These are phyloP conservation scores for Lithobius niger DNA, from an alignment of 1,140 invertebrate genomes.

Conservation along the genomic window DNA sequence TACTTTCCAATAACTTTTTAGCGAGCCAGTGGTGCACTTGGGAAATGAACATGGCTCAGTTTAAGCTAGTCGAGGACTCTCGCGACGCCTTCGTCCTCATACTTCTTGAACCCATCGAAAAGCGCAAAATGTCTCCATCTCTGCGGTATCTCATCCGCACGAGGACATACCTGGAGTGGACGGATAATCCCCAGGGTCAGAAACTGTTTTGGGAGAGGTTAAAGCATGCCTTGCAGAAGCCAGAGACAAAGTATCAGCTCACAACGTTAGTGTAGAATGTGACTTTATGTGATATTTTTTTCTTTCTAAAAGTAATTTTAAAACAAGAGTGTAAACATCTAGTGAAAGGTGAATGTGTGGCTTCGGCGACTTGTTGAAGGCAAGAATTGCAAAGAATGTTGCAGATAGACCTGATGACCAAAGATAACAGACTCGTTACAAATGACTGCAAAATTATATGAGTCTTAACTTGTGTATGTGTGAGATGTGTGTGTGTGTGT, in stretches of 20 bases:
- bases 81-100: slow-evolving; percentile 44
- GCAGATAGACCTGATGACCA: no score
- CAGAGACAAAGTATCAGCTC: not conserved
- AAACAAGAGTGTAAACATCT: no score
- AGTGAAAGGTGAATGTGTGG: no score
- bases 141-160: slow-evolving; percentile 44
- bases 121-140: slow-evolving; percentile 38
- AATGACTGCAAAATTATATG: no score
- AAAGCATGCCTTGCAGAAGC: slow-evolving; percentile 21
- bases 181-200: slow-evolving; percentile 32
- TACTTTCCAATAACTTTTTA: slow-evolving; percentile 48
- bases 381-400: no score
- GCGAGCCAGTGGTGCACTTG: slow-evolving; percentile 51
- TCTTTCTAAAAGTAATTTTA: no score
- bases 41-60: slow-evolving; percentile 45
- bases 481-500: no score
- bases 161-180: slow-evolving; percentile 44
- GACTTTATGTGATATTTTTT: no score
- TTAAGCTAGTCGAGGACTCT: slow-evolving; percentile 29
- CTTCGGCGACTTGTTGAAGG: no score
- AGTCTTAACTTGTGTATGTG: no score
- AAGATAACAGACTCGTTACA: no score
- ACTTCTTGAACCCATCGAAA: slow-evolving; percentile 40
- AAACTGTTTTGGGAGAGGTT: slow-evolving; percentile 39
- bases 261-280: not conserved